Base-by-base conservation (phyloP, 2,888 invertebrate species). In the Trichogramma evanescens region DNA sequence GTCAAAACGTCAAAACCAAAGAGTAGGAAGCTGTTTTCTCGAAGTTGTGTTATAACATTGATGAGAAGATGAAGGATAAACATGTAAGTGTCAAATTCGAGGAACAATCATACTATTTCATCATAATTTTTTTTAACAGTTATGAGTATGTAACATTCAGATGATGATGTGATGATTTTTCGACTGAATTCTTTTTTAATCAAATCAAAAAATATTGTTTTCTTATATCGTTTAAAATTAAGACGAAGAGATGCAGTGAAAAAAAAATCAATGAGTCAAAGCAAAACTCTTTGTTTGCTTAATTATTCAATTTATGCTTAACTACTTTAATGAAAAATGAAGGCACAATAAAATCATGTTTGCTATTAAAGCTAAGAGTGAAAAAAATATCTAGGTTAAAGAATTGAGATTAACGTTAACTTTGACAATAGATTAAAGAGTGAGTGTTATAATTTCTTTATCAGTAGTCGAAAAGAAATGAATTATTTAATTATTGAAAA, bases 241-340 rank as follows among this genome's bases (percentile, higher is more conserved):
- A 62, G 60, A 64, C 64, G 64, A 62, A 64, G 64, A 64, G 64
- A 64, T 64, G 64, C 64, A 64, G 62, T 62, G 62, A 64, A 61
- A 45, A 45, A 45, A 45, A 60, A 52, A 62, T 61, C 57, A 58
- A 62, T 65, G 54, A 58, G 52, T 63, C 55, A 52, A 61, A 63
- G 62, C 60, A 64, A 62, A 57, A 62, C 59, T 26, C 26, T 58
- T 55, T 61, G 38, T 60, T 59, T 56, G 45, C 53, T 51, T 46
- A 50, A 52, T 50, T 59, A 45, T 43, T 45, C 54, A 42, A 56
- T 50, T 41, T 49, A 49, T 26, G 26, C 26, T 53, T 58, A 43
- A 56, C 54, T 39, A 54, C 48, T 52, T 55, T 54, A 48, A 54
- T 43, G 48, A 45, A 54, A 49, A 58, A 46, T 50, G 56, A 52